phyloP scores from a whole-genome alignment of 2,888 invertebrate genomes.

The Drosophila mulleri region DNA sequence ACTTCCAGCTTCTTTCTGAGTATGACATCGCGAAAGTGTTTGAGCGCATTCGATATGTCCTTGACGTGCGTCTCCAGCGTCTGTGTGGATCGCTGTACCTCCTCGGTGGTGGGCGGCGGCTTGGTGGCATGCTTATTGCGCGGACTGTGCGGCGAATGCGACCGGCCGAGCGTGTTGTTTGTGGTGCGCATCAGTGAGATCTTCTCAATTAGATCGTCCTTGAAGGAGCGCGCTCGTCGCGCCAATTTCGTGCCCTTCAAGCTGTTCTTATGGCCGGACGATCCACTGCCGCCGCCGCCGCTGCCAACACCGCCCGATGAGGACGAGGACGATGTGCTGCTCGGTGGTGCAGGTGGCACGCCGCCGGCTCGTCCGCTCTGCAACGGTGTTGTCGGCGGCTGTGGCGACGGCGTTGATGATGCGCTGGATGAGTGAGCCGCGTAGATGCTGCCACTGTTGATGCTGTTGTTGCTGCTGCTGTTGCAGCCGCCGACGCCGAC shows the following conservation, averaged over 20 bases:
- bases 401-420: slow-evolving; percentile 57
- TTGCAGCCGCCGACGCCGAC: slow-evolving; percentile 38
- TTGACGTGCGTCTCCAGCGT: slow-evolving; percentile 91
- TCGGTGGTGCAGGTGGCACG: slow-evolving; percentile 69
- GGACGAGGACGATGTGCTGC: slow-evolving; percentile 14
- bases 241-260: slow-evolving; percentile 94
- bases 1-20: slow-evolving; percentile 96
- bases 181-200: slow-evolving; percentile 96
- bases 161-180: slow-evolving; percentile 86
- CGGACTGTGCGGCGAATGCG: slow-evolving; percentile 89
- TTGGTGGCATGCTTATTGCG: slow-evolving; percentile 86
- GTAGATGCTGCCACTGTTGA: slow-evolving; percentile 58
- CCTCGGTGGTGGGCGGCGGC: slow-evolving; percentile 85
- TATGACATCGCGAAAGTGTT: slow-evolving; percentile 96
- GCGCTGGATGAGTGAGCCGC: slow-evolving; percentile 33
- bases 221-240: slow-evolving; percentile 94
- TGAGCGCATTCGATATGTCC: slow-evolving; percentile 91
- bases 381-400: slow-evolving; percentile 43
- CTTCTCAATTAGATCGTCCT: slow-evolving; percentile 96
- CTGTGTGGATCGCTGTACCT: slow-evolving; percentile 88
- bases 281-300: slow-evolving; percentile 12
- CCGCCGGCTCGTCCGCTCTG: slow-evolving; percentile 18
- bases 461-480: slow-evolving; percentile 63
- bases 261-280: slow-evolving; percentile 90
- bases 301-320: slow-evolving; percentile 20